Percentiles rank a stretch among this genome's conserved stretches.
phyloP scores from a whole-genome alignment of 2,797 vertebrate genomes.

The Ataeniobius toweri region DNA sequence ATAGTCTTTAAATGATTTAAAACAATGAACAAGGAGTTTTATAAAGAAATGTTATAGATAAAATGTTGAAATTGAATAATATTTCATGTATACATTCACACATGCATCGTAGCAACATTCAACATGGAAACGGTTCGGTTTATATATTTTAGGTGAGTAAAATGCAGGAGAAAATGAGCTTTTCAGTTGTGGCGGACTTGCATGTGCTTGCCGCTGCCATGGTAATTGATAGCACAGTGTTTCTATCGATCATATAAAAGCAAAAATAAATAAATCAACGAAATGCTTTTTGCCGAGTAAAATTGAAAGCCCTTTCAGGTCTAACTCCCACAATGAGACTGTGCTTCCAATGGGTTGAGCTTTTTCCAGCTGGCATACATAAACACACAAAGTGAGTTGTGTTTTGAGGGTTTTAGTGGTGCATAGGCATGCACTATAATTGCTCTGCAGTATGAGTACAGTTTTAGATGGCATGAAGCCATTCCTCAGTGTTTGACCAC shows the following conservation, averaged over 20 bases:
- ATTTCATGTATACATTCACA: background rate
- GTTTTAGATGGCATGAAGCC: constrained; percentile 60
- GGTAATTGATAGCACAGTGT: constrained; percentile 18
- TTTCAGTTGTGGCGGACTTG: background rate
- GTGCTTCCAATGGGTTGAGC: constrained; percentile 19
- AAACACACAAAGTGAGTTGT: constrained; percentile 13
- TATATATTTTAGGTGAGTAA: background rate
- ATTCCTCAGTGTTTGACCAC: constrained; percentile 51
- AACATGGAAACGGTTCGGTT: background rate
- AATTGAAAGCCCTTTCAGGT: constrained; percentile 32
- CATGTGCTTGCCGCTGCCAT: constrained; percentile 18
- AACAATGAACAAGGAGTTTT: background rate
- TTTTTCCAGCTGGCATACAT: constrained; percentile 15
- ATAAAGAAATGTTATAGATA: background rate
- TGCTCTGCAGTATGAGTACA: constrained; percentile 36
- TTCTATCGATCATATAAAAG: constrained; percentile 23
- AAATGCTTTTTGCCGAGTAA: constrained; percentile 1
- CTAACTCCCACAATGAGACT: background rate
- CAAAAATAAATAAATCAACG: constrained; percentile 19
- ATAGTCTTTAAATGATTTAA: constrained; percentile 8
- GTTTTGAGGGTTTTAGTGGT: constrained; percentile 25
- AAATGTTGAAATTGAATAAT: background rate
- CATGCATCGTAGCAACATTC: background rate
- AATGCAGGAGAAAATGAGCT: background rate
- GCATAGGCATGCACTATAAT: constrained; percentile 51